Evolutionary conservation across 2,797 vertebrate genomes (phyloP).

Genomic region (Hyperoplus lanceolatus): DNA sequence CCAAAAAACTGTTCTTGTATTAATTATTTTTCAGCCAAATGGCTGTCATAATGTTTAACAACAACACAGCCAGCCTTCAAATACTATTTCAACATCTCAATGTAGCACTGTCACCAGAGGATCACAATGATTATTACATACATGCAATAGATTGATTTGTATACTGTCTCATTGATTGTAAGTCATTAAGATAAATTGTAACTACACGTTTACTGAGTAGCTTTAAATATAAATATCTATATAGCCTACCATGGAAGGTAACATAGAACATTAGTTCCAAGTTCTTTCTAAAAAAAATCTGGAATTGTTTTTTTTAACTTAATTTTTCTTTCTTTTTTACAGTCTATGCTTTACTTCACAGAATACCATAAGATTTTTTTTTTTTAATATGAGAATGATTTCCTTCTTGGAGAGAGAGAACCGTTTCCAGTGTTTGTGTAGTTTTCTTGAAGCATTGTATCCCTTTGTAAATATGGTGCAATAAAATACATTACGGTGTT

Average conservation of each 20-base stretch:
- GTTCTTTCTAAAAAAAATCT: slow-evolving; percentile 6
- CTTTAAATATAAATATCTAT: slow-evolving; percentile 23
- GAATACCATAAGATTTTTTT: not conserved
- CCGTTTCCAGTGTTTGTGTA: slow-evolving; percentile 23
- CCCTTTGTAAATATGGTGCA: slow-evolving; percentile 48
- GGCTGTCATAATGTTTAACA: slow-evolving; percentile 16
- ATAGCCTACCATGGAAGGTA: not conserved
- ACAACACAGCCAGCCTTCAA: slow-evolving; percentile 18
- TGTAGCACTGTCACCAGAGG: slow-evolving; percentile 17
- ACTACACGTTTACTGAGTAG: slow-evolving; percentile 3
- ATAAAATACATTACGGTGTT: slow-evolving; percentile 34
- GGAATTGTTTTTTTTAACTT: not conserved
- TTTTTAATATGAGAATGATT: slow-evolving; percentile 18
- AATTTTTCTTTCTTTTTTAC: not conserved
- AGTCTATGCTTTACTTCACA: slow-evolving; percentile 24
- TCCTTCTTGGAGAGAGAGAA: slow-evolving; percentile 11
- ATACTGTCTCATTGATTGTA: slow-evolving; percentile 6
- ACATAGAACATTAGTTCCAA: slow-evolving; percentile 16
- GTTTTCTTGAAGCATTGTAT: slow-evolving; percentile 23
- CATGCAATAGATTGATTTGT: not conserved
- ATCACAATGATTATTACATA: slow-evolving; percentile 3
- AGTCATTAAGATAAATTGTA: slow-evolving; percentile 16
- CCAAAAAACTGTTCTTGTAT: slow-evolving; percentile 11
- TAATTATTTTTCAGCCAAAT: slow-evolving; percentile 2
- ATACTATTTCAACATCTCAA: slow-evolving; percentile 14